These are phyloP conservation scores for Stegana nigrithorax DNA, from an alignment of 2,888 invertebrate genomes.

Conservation along the genomic window DNA sequence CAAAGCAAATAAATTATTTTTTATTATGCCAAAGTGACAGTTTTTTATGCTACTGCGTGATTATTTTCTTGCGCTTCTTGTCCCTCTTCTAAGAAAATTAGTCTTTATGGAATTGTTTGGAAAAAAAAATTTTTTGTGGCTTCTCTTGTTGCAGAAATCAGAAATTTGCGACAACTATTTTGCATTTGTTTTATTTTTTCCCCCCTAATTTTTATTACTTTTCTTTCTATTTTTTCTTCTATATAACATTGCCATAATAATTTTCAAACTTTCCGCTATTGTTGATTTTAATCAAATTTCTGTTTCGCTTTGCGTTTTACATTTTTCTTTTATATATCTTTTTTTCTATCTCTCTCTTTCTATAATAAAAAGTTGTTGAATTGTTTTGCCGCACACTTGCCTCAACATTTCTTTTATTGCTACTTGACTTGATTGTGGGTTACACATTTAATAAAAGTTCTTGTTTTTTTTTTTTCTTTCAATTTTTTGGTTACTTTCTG, in stretches of 20 bases:
- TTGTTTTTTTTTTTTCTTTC: conserved; percentile 4
- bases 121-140: not conserved
- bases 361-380: not conserved
- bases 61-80: conserved; percentile 12
- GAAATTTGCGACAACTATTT: not conserved
- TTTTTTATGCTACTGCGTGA: conserved; percentile 35
- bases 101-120: not conserved
- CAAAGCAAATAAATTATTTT: conserved; percentile 52
- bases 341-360: not conserved
- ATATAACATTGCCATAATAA: not conserved
- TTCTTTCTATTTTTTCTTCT: not conserved
- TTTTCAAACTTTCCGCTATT: not conserved
- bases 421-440: not conserved
- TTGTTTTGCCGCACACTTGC: not conserved
- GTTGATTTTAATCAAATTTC: conserved; percentile 11
- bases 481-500: not conserved
- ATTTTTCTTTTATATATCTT: not conserved
- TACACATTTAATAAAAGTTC: not conserved
- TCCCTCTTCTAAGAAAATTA: not conserved
- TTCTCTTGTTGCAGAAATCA: not conserved
- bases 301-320: not conserved
- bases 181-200: not conserved
- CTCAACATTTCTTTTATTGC: not conserved
- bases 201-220: not conserved
- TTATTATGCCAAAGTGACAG: conserved; percentile 54